Percentiles rank a stretch among this genome's conserved stretches.
These are phyloP conservation scores for Ethmia dodecea DNA, from an alignment of 2,888 invertebrate genomes.

Conservation along the genomic window DNA sequence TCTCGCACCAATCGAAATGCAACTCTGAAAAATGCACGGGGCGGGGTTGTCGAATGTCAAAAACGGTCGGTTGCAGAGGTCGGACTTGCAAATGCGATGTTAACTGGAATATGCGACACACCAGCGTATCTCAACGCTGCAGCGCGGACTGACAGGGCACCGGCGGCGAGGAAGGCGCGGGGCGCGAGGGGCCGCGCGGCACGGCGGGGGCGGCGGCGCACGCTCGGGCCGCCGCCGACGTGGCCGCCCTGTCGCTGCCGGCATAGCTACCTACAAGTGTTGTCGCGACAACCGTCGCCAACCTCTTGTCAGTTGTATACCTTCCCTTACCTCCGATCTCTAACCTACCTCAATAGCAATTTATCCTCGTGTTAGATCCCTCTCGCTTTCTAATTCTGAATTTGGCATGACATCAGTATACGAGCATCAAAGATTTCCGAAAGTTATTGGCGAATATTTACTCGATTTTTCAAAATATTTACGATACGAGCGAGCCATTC, in stretches of 20 bases:
- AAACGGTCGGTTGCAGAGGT: slow-evolving; percentile 70
- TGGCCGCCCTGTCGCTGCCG: slow-evolving; percentile 32
- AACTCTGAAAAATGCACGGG: slow-evolving; percentile 70
- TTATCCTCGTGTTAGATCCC: too few relatives aligned
- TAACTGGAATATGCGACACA: slow-evolving; percentile 38
- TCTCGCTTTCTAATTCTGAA: too few relatives aligned
- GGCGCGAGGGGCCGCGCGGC: too few relatives aligned
- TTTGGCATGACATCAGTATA: too few relatives aligned
- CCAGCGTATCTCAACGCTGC: slow-evolving; percentile 54
- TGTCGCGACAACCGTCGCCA: slow-evolving; percentile 42
- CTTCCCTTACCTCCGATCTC: slow-evolving; percentile 31
- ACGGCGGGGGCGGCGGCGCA: slow-evolving; percentile 25
- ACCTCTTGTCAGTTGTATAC: slow-evolving; percentile 29
- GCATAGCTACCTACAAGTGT: too few relatives aligned
- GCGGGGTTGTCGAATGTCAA: slow-evolving; percentile 75
- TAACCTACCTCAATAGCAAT: slow-evolving; percentile 1
- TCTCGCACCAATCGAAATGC: slow-evolving; percentile 65
- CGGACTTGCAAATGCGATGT: slow-evolving; percentile 61
- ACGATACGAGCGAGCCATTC: too few relatives aligned
- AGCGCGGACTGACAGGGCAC: slow-evolving; percentile 49
- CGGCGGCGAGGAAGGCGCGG: slow-evolving; percentile 20
- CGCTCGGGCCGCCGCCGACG: slow-evolving; percentile 22
- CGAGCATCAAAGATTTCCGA: too few relatives aligned
- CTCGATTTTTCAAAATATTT: too few relatives aligned
- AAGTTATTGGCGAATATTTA: too few relatives aligned